Base-by-base conservation (phyloP, 2,797 vertebrate genomes). In the Mus caroli region DNA sequence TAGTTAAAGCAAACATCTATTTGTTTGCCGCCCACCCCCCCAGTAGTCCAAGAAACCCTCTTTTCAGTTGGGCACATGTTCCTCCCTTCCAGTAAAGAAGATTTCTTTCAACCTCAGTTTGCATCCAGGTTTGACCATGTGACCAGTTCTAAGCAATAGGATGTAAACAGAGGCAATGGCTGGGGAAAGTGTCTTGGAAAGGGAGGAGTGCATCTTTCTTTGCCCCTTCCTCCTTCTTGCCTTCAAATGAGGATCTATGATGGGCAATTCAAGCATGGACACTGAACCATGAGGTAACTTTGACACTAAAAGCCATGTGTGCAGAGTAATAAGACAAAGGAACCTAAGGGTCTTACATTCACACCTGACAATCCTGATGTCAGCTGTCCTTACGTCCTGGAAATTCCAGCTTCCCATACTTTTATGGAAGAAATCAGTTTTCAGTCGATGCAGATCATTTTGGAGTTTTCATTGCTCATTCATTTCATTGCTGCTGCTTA, bases 211-310 rank as follows among this genome's bases (percentile, higher is more conserved):
- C n/a, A 71, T 78, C 31, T 31, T 9, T 86, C 75, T 94, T 82
- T 11, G 37, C 10, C 26, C 20, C 76, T 75, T 90, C 31, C 37
- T 92, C 50, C 22, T 84, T 80, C 78, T 28, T 76, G 14, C 40
- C 34, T 19, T 2, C 37, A 82, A 54, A n/a, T 76, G 46, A 46
- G 43, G 5, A 67, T 24, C 76, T 67, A 19, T 67, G 22, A 80
- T 26, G 17, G 4, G 46, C 26, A 22, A 15, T 43, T 93, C 2
- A 12, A 69, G 54, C 46, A 94, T 71, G 17, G 37, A 60, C 79
- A 46, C 67, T 78, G 40, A 93, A 69, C 88, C 73, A 82, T 12
- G 40, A 93, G 26, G 77, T 43, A 93, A 95, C 73, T 91, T 93
- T n/a, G 54, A 34, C 8, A 83, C 26, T 19, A 8, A 54, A 79